Percentiles rank a stretch among this genome's conserved stretches.
Conservation (phyloP, 2,888 invertebrate species). For the Cynaeus angustus region DNA sequence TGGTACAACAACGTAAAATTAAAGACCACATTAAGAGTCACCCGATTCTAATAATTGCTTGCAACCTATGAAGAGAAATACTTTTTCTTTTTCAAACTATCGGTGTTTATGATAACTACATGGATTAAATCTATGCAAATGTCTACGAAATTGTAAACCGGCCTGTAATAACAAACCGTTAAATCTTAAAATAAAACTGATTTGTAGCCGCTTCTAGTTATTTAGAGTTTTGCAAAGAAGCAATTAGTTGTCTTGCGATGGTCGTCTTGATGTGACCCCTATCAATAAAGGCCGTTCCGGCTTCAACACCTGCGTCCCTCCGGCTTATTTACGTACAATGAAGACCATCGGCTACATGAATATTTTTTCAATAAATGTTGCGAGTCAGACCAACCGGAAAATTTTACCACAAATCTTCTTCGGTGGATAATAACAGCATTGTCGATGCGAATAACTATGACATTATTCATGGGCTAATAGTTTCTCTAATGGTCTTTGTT, state of each 20-base stretch:
- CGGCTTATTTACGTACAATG: slow-evolving; percentile 39
- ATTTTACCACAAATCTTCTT: slow-evolving; percentile 45
- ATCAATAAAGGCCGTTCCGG: slow-evolving; percentile 36
- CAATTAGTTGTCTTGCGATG: slow-evolving; percentile 36
- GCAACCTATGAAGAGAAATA: no score
- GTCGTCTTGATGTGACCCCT: slow-evolving; percentile 42
- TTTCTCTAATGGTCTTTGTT: slow-evolving; percentile 39
- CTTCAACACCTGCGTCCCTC: slow-evolving; percentile 41
- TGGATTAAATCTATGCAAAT: slow-evolving; percentile 18
- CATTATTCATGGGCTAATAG: slow-evolving; percentile 46
- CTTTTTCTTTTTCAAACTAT: neutral
- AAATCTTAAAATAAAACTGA: slow-evolving; percentile 35
- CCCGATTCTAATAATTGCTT: neutral
- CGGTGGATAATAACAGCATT: slow-evolving; percentile 40
- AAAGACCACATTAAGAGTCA: neutral
- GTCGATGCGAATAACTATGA: slow-evolving; percentile 44
- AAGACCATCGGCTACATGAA: slow-evolving; percentile 25
- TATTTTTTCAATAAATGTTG: slow-evolving; percentile 36
- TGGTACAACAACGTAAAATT: neutral
- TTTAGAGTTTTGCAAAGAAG: slow-evolving; percentile 33
- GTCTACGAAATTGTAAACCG: slow-evolving; percentile 28
- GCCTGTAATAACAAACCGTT: slow-evolving; percentile 35
- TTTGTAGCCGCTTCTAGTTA: slow-evolving; percentile 27
- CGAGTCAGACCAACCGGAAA: slow-evolving; percentile 38
- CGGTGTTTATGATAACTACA: slow-evolving; percentile 4